These are phyloP conservation scores for Meteorus colon DNA, from an alignment of 2,888 invertebrate genomes.

Conservation along the genomic window DNA sequence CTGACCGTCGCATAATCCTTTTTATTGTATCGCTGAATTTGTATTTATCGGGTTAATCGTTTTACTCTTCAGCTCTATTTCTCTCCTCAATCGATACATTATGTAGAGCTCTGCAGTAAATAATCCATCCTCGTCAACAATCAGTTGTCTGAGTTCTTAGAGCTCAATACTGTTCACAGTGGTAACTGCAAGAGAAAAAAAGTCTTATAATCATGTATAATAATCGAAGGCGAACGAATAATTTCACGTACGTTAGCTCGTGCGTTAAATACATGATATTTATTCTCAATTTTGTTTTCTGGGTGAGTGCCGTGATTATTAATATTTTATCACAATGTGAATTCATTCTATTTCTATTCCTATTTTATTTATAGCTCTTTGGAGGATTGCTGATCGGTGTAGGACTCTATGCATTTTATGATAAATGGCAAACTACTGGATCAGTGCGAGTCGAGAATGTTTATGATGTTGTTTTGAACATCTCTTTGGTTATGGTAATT, in stretches of 20 bases:
- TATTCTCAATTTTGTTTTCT: conserved; percentile 90
- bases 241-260: conserved; percentile 88
- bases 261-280: conserved; percentile 94
- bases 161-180: conserved; percentile 5
- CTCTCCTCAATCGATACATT: conserved; percentile 14
- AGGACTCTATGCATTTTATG: conserved; percentile 92
- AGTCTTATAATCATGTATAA: conserved; percentile 46
- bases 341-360: conserved; percentile 18
- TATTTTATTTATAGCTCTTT: conserved; percentile 79
- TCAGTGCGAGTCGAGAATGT: conserved; percentile 88
- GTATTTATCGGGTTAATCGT: conserved; percentile 35
- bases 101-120: conserved; percentile 30
- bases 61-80: conserved; percentile 37
- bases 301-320: conserved; percentile 79
- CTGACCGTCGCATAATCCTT: neutral
- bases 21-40: conserved; percentile 49
- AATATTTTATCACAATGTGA: conserved; percentile 25
- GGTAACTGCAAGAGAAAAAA: neutral
- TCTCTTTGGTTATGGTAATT: conserved; percentile 92
- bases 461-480: conserved; percentile 92
- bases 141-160: conserved; percentile 1
- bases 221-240: conserved; percentile 79
- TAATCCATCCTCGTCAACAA: conserved; percentile 21
- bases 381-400: conserved; percentile 90
- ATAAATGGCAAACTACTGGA: conserved; percentile 93